Conservation (phyloP, 1,140 invertebrate species). For the Orchesella cincta region DNA sequence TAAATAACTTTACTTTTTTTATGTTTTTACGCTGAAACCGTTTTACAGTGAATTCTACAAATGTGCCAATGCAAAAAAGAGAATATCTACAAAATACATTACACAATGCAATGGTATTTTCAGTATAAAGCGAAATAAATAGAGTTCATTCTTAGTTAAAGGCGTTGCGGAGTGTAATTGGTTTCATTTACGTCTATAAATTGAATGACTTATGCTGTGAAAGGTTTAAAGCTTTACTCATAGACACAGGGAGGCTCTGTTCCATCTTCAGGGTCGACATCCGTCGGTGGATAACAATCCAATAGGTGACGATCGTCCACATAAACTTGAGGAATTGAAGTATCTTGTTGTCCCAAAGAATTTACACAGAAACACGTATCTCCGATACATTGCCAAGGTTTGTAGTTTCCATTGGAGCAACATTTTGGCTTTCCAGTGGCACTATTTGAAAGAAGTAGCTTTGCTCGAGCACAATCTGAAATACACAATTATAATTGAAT, state of each 20-base stretch:
- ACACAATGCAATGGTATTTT: too few relatives aligned
- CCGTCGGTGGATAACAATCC: background rate
- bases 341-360: constrained; percentile 37
- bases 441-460: constrained; percentile 31
- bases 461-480: constrained; percentile 43
- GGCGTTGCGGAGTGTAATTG: too few relatives aligned
- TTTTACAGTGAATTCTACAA: constrained; percentile 30
- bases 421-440: constrained; percentile 43
- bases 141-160: too few relatives aligned
- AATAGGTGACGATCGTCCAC: background rate
- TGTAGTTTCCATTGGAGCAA: constrained; percentile 43
- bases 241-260: too few relatives aligned
- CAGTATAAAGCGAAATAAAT: too few relatives aligned
- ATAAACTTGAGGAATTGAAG: background rate
- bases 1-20: too few relatives aligned
- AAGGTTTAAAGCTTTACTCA: too few relatives aligned
- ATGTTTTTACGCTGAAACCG: too few relatives aligned
- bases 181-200: too few relatives aligned
- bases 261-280: background rate
- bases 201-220: too few relatives aligned
- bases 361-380: constrained; percentile 47
- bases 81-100: too few relatives aligned
- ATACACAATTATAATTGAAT: background rate
- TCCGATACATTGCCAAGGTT: constrained; percentile 39
- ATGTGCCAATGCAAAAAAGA: constrained; percentile 23